Percentiles rank a stretch among this genome's conserved stretches.
Conservation (phyloP, 2,888 invertebrate genomes). For the Itoplectis maculator region DNA sequence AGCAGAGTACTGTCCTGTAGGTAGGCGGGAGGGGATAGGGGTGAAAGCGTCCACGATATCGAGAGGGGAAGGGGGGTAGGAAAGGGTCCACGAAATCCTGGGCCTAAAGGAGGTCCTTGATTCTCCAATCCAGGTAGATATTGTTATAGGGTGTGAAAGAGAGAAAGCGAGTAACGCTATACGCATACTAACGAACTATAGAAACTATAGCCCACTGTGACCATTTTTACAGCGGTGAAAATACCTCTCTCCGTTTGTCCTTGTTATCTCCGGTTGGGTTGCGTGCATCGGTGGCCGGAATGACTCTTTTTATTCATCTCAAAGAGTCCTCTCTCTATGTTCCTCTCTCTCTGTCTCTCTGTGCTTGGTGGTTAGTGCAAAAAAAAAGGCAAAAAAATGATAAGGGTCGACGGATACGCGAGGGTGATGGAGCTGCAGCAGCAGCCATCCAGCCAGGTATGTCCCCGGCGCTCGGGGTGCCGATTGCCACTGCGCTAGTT, state of each 20-base stretch:
- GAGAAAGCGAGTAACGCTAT: too few species aligned
- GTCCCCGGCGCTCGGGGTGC: conserved; percentile 25
- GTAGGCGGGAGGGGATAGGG: too few species aligned
- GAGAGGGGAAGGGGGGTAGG: too few species aligned
- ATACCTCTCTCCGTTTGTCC: conserved; percentile 6
- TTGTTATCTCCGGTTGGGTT: conserved; percentile 1
- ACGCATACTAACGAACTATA: conserved; percentile 61
- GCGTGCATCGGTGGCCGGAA: conserved; percentile 17
- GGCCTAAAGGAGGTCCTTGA: too few species aligned
- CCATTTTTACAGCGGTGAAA: conserved; percentile 25
- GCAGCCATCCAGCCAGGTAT: conserved; percentile 19
- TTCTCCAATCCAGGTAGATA: too few species aligned
- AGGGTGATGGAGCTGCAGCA: neutral
- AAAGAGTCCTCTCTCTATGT: conserved; percentile 54
- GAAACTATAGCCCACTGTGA: conserved; percentile 55
- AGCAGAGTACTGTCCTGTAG: too few species aligned
- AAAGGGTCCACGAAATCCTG: too few species aligned
- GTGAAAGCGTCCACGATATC: too few species aligned
- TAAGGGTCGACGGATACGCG: conserved; percentile 60
- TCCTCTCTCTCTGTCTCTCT: conserved; percentile 17
- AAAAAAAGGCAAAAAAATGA: conserved; percentile 75
- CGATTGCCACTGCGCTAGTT: conserved; percentile 22
- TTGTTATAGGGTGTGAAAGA: too few species aligned
- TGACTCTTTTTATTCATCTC: conserved; percentile 62
- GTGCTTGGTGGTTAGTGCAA: conserved; percentile 66